These are phyloP conservation scores for Anolis carolinensis DNA, from an alignment of 2,113 vertebrate species.

Conservation along the genomic window DNA sequence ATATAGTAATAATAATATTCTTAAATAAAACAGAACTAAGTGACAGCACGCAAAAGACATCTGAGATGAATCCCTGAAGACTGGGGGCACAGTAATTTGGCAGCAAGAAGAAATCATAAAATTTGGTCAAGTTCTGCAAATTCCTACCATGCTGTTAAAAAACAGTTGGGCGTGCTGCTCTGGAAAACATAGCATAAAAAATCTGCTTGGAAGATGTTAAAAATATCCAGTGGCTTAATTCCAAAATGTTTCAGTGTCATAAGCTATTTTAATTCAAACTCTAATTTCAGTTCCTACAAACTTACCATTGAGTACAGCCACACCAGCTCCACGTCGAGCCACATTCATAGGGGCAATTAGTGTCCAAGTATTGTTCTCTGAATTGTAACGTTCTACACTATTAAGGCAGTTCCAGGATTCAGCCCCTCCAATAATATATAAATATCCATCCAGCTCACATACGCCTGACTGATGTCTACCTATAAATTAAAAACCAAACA, in stretches of 20 bases:
- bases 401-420: conserved; percentile 99
- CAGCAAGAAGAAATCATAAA: not conserved
- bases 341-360: conserved; percentile 93
- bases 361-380: conserved; percentile 96
- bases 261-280: no score
- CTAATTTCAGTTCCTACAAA: rapidly evolving
- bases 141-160: not conserved
- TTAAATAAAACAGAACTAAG: not conserved
- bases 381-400: conserved; percentile 93
- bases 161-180: not conserved
- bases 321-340: conserved; percentile 91
- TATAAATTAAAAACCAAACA: conserved; percentile 57
- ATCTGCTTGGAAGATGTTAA: no score
- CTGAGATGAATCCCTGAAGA: not conserved
- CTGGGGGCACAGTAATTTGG: not conserved
- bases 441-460: conserved; percentile 88
- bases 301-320: conserved; percentile 87
- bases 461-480: conserved; percentile 96
- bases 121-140: not conserved
- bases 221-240: no score
- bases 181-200: not conserved
- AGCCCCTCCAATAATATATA: conserved; percentile 94
- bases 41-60: not conserved
- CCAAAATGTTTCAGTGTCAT: no score
- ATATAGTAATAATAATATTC: no score